These are phyloP conservation scores for Thamnaconus septentrionalis DNA, from an alignment of 2,113 vertebrate genomes.

Conservation along the genomic window DNA sequence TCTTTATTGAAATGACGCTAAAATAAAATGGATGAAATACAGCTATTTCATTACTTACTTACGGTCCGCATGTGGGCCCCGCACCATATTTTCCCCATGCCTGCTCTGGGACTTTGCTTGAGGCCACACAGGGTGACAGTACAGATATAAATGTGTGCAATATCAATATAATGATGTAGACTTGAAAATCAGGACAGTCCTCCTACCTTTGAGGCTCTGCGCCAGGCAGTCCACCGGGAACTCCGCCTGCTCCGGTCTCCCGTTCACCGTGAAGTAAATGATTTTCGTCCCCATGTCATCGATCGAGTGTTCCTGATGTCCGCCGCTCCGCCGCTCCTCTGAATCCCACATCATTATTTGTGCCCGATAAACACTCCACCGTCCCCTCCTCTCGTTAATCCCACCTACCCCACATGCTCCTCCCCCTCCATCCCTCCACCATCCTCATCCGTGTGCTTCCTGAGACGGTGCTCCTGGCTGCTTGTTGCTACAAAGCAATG, in stretches of 20 bases:
- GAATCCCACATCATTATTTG: conserved; percentile 35
- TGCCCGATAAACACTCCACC: conserved; percentile 31
- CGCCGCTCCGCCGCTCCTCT: conserved; percentile 17
- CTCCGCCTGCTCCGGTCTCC: conserved; percentile 76
- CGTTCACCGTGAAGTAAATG: conserved; percentile 77
- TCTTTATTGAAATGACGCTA: too few relatives aligned
- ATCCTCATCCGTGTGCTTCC: not conserved
- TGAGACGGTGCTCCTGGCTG: too few relatives aligned
- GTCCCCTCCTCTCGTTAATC: conserved; percentile 7
- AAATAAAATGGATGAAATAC: too few relatives aligned
- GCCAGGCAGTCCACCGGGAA: conserved; percentile 71
- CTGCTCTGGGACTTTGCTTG: too few relatives aligned
- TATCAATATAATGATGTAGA: not conserved
- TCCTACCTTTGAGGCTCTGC: conserved; percentile 78
- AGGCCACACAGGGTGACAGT: too few relatives aligned
- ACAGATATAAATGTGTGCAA: not conserved
- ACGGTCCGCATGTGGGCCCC: too few relatives aligned
- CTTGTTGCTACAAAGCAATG: too few relatives aligned
- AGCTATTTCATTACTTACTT: too few relatives aligned
- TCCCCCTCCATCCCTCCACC: not conserved
- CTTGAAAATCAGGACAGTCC: not conserved
- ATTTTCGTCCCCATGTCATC: conserved; percentile 71
- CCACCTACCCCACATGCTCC: conserved; percentile 29
- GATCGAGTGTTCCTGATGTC: conserved; percentile 1
- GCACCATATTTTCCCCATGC: too few relatives aligned